Percentiles rank a stretch among this genome's conserved stretches.
Conservation (phyloP, 1,140 invertebrate species). For the Aphidius ervi region DNA sequence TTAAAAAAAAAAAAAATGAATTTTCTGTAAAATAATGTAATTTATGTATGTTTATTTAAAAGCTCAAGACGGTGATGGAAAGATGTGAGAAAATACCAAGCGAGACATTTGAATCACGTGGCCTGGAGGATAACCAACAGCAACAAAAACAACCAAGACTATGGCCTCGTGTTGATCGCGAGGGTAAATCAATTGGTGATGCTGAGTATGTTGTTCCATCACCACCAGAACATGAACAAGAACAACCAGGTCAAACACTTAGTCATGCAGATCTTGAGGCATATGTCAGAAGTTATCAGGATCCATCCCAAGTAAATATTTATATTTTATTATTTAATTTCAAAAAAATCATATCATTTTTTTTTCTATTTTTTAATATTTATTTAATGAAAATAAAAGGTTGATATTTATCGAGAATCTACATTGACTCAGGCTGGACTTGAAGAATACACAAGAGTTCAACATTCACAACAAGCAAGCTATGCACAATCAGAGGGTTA, state of each 20-base stretch:
- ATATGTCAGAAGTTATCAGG: slow-evolving; percentile 56
- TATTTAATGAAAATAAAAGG: slow-evolving; percentile 28
- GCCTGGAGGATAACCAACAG: slow-evolving; percentile 35
- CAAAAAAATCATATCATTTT: neutral
- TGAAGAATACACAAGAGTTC: slow-evolving; percentile 67
- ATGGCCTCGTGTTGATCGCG: slow-evolving; percentile 63
- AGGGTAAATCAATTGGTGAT: slow-evolving; percentile 62
- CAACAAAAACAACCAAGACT: slow-evolving; percentile 45
- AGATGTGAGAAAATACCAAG: slow-evolving; percentile 67
- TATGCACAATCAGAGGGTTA: slow-evolving; percentile 80
- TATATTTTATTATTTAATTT: slow-evolving; percentile 29
- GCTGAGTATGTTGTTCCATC: slow-evolving; percentile 70
- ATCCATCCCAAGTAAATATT: slow-evolving; percentile 44
- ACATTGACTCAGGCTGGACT: slow-evolving; percentile 63
- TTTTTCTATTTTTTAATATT: neutral
- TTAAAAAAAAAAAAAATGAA: too few species aligned
- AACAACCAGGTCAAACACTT: slow-evolving; percentile 52
- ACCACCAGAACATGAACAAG: slow-evolving; percentile 67
- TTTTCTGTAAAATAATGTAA: neutral
- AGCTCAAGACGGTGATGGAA: slow-evolving; percentile 73
- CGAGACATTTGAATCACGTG: slow-evolving; percentile 59
- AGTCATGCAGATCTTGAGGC: slow-evolving; percentile 53
- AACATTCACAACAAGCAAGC: slow-evolving; percentile 70
- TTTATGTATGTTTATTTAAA: slow-evolving; percentile 32
- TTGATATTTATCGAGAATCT: slow-evolving; percentile 47